Conservation (phyloP, 2,888 invertebrate species). For the Charanyca ferruginea region DNA sequence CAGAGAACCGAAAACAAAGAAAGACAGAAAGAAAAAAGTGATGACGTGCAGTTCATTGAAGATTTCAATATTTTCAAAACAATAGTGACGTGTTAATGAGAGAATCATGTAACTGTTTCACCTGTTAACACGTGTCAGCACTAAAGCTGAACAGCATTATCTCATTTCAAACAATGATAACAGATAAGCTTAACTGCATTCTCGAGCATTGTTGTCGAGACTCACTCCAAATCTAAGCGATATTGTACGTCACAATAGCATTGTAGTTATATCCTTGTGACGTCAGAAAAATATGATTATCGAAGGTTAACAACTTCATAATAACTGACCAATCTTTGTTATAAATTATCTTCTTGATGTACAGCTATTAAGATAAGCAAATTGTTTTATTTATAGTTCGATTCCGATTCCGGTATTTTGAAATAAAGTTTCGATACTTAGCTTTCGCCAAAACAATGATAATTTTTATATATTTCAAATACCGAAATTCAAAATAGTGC, state of each 20-base stretch:
- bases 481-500: not conserved
- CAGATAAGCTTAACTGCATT: constrained; percentile 79
- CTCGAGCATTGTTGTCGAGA: constrained; percentile 66
- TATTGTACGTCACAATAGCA: constrained; percentile 58
- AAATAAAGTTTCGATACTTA: not conserved
- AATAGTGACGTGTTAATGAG: constrained; percentile 67
- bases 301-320: constrained; percentile 55
- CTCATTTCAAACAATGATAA: constrained; percentile 82
- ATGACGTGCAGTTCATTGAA: constrained; percentile 43
- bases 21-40: constrained; percentile 21
- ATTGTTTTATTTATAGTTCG: constrained; percentile 11
- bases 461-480: not conserved
- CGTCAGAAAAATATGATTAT: constrained; percentile 51
- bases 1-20: constrained; percentile 16
- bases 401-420: constrained; percentile 18
- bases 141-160: constrained; percentile 78
- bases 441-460: not conserved
- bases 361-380: constrained; percentile 5
- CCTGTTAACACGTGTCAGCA: constrained; percentile 70
- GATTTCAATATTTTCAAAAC: constrained; percentile 47
- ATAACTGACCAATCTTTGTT: constrained; percentile 40
- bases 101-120: constrained; percentile 69
- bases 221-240: constrained; percentile 54
- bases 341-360: constrained; percentile 21
- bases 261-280: constrained; percentile 53